Base-by-base conservation (phyloP, 2,113 vertebrate genomes). In the Carassius auratus region DNA sequence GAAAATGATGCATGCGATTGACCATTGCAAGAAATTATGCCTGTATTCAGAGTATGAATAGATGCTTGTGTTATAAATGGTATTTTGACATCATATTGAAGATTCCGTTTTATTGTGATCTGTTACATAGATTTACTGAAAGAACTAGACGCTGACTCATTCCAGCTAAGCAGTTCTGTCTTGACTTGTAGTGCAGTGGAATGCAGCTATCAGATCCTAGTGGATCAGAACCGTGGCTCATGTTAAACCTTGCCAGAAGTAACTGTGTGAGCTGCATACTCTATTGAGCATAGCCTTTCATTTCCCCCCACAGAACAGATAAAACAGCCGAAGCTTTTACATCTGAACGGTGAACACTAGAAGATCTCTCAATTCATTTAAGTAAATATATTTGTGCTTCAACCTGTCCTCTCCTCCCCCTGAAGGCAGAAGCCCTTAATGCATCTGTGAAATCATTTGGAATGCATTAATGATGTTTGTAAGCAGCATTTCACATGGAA, bases 331-430 rank as follows among this genome's bases (percentile, higher is more conserved):
- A 68, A 48, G 45, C 45, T 48, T 13, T 48, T 3, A 12, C 45
- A 48, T 48, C 5, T 73, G 21, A 68, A 17, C 26, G 33, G 2
- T 17, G 64, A 69, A 10, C 33, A 19, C 68, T 38, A 5, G 21
- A 71, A 38, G 3, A 4, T 38, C 1, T 3, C 15, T 38, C 15
- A 74, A 21, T 45, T 7, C n/a, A 45, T 74, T 38, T 21, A 48
- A 42, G 12, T 13, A 23, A 48, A 48, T 13, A 23, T 2, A 74
- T 21, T 48, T 74, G 12, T 45, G 71, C 19, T n/a, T 48, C 38
- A 74, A 74, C 71, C 71, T 74, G 71, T 45, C 38, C 19, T 74
- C 38, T 48, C 1, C 21, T 74, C 19, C n/a, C 71, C 71, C 71
- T 45, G 38, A 45, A 45, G 71, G 74, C 74, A 48, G 12, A 48